Evolutionary conservation across 2,797 vertebrate genomes (phyloP).

Genomic region (Amblyopsis hoosieri): DNA sequence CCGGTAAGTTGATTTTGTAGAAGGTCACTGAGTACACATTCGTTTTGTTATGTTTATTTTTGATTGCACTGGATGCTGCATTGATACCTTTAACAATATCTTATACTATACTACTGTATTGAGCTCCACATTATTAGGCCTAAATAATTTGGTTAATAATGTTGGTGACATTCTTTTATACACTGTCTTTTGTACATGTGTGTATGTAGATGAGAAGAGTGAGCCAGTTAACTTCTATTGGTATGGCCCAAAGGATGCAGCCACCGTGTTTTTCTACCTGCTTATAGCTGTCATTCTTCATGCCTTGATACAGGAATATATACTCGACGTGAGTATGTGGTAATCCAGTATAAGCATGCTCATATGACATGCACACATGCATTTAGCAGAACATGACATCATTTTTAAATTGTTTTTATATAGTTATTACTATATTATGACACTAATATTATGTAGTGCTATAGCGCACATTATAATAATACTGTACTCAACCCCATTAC

Average conservation of each 20-base stretch:
- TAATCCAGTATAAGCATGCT: background rate
- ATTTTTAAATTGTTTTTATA: too few species aligned
- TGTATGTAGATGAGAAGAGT: constrained; percentile 70
- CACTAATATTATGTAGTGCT: too few species aligned
- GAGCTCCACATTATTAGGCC: background rate
- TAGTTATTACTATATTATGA: too few species aligned
- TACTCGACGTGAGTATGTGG: constrained; percentile 82
- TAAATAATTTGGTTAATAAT: background rate
- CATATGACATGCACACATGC: too few species aligned
- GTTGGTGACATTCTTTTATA: background rate
- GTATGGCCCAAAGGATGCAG: constrained; percentile 84
- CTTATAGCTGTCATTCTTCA: constrained; percentile 85
- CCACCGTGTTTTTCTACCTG: constrained; percentile 87
- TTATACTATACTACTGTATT: background rate
- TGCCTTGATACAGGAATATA: constrained; percentile 85
- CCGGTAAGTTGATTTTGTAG: constrained; percentile 62
- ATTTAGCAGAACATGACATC: too few species aligned
- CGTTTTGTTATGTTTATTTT: too few species aligned
- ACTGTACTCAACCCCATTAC: too few species aligned
- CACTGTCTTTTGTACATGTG: constrained; percentile 5
- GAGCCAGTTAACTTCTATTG: constrained; percentile 80
- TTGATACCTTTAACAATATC: background rate
- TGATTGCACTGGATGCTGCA: too few species aligned
- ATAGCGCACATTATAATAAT: too few species aligned
- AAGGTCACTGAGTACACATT: too few species aligned